phyloP scores from a whole-genome alignment of 1,140 invertebrate genomes.

The Galleria mellonella region DNA sequence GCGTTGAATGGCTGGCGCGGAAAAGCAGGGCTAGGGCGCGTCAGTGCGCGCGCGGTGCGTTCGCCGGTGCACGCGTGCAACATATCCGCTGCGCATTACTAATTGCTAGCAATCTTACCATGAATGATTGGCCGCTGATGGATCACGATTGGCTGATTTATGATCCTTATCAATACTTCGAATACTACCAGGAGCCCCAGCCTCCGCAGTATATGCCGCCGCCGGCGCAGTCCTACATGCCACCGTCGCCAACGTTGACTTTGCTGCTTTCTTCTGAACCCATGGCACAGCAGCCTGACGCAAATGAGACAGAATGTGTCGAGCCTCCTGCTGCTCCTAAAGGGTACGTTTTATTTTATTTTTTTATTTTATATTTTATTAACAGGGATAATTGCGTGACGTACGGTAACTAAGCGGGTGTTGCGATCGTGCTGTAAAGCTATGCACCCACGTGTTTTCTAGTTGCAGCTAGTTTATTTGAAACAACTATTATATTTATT shows the following conservation, averaged over 20 bases:
- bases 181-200: conserved; percentile 18
- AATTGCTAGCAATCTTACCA: conserved; percentile 20
- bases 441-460: conserved; percentile 7
- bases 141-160: conserved; percentile 21
- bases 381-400: not conserved
- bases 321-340: conserved; percentile 4
- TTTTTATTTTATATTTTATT: not conserved
- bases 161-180: conserved; percentile 15
- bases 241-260: not conserved
- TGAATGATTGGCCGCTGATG: conserved; percentile 34
- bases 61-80: conserved; percentile 38
- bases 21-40: conserved; percentile 28
- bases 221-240: conserved; percentile 4
- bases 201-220: conserved; percentile 4
- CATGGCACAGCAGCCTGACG: conserved; percentile 2
- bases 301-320: not conserved
- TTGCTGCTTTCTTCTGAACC: not conserved
- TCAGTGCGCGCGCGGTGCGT: conserved; percentile 47
- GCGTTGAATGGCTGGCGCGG: conserved; percentile 24
- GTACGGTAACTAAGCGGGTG: not conserved
- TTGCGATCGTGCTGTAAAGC: not conserved
- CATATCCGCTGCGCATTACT: conserved; percentile 23
- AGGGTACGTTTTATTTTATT: conserved; percentile 21
- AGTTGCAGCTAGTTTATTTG: not conserved
- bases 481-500: too few relatives aligned